Base-by-base conservation (phyloP, 2,797 vertebrate species). In the Galagoides demidoff region DNA sequence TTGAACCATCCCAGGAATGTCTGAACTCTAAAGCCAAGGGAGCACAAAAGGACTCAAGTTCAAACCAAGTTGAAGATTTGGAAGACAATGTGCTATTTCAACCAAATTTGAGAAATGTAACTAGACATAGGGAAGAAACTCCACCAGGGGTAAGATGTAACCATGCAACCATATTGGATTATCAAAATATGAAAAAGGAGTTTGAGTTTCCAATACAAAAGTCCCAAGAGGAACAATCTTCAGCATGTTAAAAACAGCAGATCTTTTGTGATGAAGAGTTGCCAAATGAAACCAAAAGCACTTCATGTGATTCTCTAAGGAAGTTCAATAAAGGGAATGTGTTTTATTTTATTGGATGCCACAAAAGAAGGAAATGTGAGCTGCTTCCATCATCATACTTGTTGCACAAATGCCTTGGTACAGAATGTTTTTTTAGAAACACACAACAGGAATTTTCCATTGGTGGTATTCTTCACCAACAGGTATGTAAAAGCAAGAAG, bases 361-460 rank as follows among this genome's bases (percentile, higher is more conserved):
- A 99, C 99, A 52, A 99, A 98, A 97, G 99, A 99, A 98, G 99
- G 99, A 96, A 99, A 99, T 29, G 99, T 99, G 74, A 99, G 99
- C 85, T 98, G 99, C 78, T 99, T 99, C 97, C 97, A 99, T 78
- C 99, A 13, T 49, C 45, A 49, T 49, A 49, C 2, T 49, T 49
- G 45, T 49, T 49, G 45, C 45, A 2, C 11, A 49, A 49, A 49
- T 49, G 2, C 14, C 45, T 13, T 49, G 2, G 11, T 49, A 49
- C 11, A 3, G 11, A 49, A 99, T 2, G 99, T 99, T 79, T 99
- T 99, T 98, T 99, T 99, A 5, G 99, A 99, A 98, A 99, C 99
- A 43, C 99, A 99, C 59, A 98, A 99, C 97, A 99, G 98, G 39
- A 98, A 97, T 85, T 99, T 99, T 96, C 99, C 99, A 0, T 94